A percentile compares a stretch with the other conserved stretches of the same genome.
These are phyloP conservation scores for Heteropelma amictum DNA, from an alignment of 2,888 invertebrate species.

Conservation along the genomic window DNA sequence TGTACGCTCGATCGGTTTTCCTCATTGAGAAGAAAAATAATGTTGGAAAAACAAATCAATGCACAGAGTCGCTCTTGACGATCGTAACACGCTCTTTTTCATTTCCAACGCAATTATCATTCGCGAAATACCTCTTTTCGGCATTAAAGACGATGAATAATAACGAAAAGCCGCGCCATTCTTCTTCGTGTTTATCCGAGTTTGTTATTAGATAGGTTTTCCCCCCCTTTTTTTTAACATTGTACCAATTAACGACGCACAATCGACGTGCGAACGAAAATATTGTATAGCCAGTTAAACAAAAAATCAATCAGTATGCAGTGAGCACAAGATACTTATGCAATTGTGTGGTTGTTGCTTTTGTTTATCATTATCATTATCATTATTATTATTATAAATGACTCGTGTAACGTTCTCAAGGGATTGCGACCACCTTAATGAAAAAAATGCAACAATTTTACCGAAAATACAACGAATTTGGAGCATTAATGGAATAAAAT, in stretches of 20 bases:
- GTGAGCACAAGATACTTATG: slow-evolving; percentile 53
- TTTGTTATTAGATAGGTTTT: slow-evolving; percentile 38
- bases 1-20: background rate
- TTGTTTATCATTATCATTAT: slow-evolving; percentile 17
- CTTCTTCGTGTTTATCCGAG: slow-evolving; percentile 28
- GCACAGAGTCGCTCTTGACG: too few relatives aligned
- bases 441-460: too few relatives aligned
- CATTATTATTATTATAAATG: slow-evolving; percentile 13
- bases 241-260: slow-evolving; percentile 29
- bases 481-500: too few relatives aligned
- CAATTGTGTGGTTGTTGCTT: slow-evolving; percentile 44
- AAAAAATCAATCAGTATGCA: slow-evolving; percentile 54
- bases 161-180: background rate
- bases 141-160: too few relatives aligned
- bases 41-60: too few relatives aligned
- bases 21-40: too few relatives aligned
- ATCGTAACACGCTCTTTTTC: background rate
- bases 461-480: too few relatives aligned
- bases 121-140: background rate
- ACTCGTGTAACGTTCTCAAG: slow-evolving; percentile 6
- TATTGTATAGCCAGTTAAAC: slow-evolving; percentile 43
- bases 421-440: too few relatives aligned
- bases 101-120: background rate
- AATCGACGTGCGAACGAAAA: slow-evolving; percentile 41
- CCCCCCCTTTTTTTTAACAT: background rate